Conservation (phyloP, 2,797 vertebrate genomes). For the Pitangus sulphuratus region DNA sequence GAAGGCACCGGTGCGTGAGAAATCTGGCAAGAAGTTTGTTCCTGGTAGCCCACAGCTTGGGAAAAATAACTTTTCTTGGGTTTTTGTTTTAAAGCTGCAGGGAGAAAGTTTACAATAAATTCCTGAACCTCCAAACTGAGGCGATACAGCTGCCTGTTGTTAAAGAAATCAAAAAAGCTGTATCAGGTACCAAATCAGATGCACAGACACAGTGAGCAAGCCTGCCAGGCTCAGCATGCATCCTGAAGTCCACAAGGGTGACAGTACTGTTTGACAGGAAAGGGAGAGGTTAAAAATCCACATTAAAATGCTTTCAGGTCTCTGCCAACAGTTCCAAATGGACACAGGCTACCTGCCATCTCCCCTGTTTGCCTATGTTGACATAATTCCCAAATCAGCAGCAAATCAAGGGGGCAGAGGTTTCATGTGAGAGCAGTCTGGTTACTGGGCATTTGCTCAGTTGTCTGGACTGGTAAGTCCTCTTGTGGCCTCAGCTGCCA, state of each 20-base stretch:
- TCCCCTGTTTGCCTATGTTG: background rate
- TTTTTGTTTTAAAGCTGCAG: background rate
- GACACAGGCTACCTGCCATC: background rate
- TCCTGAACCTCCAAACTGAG: background rate
- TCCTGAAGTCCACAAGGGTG: background rate
- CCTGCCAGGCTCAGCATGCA: background rate
- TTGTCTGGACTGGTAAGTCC: background rate
- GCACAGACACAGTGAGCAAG: background rate
- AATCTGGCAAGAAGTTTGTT: background rate
- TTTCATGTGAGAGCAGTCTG: background rate
- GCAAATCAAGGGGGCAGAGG: background rate
- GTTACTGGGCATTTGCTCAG: background rate
- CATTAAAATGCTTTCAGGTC: background rate
- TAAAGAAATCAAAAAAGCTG: background rate
- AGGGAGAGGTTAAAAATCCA: slow-evolving; percentile 28
- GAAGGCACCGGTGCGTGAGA: background rate
- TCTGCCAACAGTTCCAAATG: background rate
- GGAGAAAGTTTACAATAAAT: background rate
- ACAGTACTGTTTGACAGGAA: background rate
- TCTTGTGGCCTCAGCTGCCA: background rate
- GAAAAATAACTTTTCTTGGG: background rate
- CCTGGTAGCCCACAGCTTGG: background rate
- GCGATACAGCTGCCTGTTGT: background rate
- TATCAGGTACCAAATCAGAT: background rate
- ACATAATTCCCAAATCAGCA: background rate